Percentiles rank a stretch among this genome's conserved stretches.
Conservation (phyloP, 1,140 invertebrate species). For the Nilaparvata lugens region DNA sequence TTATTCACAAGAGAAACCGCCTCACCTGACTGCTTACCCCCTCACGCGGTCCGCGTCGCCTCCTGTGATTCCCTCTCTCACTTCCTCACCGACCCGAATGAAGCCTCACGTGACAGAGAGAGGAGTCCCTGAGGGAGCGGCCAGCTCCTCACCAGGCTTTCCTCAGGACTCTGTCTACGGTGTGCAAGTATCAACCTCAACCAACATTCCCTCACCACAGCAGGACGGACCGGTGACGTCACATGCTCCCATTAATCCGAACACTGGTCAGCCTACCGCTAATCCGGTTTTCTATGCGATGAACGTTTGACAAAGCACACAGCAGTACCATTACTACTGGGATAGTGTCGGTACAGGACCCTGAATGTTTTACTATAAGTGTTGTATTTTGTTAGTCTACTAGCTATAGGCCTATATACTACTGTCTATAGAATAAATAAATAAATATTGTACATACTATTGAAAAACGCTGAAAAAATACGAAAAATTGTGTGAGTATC, state of each 20-base stretch:
- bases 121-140: slow-evolving; percentile 34
- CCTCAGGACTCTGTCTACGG: slow-evolving; percentile 13
- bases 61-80: slow-evolving; percentile 30
- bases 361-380: neutral
- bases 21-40: slow-evolving; percentile 12
- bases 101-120: slow-evolving; percentile 27
- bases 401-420: too few species aligned
- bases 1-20: slow-evolving; percentile 10
- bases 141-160: slow-evolving; percentile 32
- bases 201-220: slow-evolving; percentile 8
- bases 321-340: slow-evolving; percentile 14
- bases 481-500: neutral
- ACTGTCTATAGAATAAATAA: neutral
- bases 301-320: slow-evolving; percentile 37
- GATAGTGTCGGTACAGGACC: neutral
- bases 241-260: slow-evolving; percentile 9
- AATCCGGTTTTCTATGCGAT: slow-evolving; percentile 39
- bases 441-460: neutral
- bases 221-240: neutral
- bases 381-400: neutral
- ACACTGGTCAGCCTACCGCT: slow-evolving; percentile 26
- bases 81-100: slow-evolving; percentile 34
- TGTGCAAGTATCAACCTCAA: slow-evolving; percentile 12
- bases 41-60: slow-evolving; percentile 5
- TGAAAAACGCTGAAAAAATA: neutral